Evolutionary conservation across 2,888 invertebrate genomes (phyloP), one percentile per base, ranked within the genome.

Genomic region (Leptopilina myrica): DNA sequence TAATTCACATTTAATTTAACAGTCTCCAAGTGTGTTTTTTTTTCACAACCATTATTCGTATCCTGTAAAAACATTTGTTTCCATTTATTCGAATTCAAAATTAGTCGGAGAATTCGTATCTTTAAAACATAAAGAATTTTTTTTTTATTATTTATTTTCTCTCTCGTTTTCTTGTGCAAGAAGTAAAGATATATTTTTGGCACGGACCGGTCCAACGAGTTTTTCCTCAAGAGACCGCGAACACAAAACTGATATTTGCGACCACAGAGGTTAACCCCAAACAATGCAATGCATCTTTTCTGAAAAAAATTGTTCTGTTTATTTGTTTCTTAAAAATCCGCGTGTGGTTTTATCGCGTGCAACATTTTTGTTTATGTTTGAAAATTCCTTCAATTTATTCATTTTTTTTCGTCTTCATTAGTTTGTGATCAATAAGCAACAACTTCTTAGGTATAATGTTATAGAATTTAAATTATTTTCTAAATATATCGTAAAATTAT

Each of bases 151-250:
- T 20, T 20, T 20, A 20, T 20, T 20, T 20, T 20, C 20, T 20
- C 20, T 20, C 20, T 20, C 20, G 20, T 20, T 20, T 20, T 20
- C 20, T 20, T 12, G 67, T 12, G 49, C 46, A n/a, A 15, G 56
- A 20, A 73, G 14, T 59, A n/a, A 56, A 59, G 56, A 53, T 59
- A 53, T 59, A 73, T 56, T 73, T 73, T 40, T 56, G 33, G 33
- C n/a, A 11, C 56, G 56, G 9, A 69, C 73, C 56, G 40, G 73
- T 73, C 40, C 56, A 8, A 11, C 73, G 33, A 56, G 73, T 73
- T 56, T 73, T 73, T 73, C 73, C 56, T 59, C 12, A 20, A 59
- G 49, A 73, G 73, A 73, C 73, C 73, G 56, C 69, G 14, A 69
- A 69, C 5, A 56, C 33, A 56, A 73, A 56, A 56, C 40, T 73